These are phyloP conservation scores for Carcharodon carcharias DNA, from an alignment of 2,797 vertebrate genomes.

Conservation along the genomic window DNA sequence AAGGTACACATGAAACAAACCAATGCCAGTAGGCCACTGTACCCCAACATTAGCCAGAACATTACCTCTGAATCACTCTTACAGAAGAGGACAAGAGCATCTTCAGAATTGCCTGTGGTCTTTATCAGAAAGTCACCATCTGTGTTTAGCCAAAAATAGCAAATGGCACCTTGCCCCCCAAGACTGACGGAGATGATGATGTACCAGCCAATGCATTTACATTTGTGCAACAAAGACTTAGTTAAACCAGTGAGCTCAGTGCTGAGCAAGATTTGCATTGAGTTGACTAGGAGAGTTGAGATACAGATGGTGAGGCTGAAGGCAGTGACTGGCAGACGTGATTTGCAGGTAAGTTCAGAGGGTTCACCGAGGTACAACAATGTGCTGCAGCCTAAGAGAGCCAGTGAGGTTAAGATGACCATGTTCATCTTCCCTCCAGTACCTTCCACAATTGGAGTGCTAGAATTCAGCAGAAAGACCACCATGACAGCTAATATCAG, in stretches of 20 bases:
- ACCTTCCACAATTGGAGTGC: constrained; percentile 60
- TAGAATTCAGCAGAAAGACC: constrained; percentile 58
- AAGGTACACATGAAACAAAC: constrained; percentile 30
- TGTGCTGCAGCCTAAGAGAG: constrained; percentile 58
- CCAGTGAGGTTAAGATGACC: constrained; percentile 59
- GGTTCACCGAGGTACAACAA: constrained; percentile 69
- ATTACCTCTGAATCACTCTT: neutral
- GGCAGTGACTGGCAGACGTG: constrained; percentile 56
- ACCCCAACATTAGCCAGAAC: constrained; percentile 23
- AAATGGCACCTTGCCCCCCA: neutral
- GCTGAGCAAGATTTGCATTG: constrained; percentile 44
- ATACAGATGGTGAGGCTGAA: constrained; percentile 61
- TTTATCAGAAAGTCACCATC: neutral
- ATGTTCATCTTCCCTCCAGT: constrained; percentile 60
- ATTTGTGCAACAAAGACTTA: neutral
- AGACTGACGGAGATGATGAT: neutral
- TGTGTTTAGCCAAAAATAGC: constrained; percentile 8
- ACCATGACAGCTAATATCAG: constrained; percentile 48
- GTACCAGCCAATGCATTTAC: neutral
- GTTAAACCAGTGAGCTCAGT: constrained; percentile 36
- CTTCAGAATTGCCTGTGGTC: neutral
- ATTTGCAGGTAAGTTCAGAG: constrained; percentile 50
- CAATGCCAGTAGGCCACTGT: neutral
- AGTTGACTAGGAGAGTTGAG: constrained; percentile 62
- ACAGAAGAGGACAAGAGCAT: constrained; percentile 12